Base-by-base conservation (phyloP, 2,797 vertebrate genomes). In the Sebastes hubbsi region DNA sequence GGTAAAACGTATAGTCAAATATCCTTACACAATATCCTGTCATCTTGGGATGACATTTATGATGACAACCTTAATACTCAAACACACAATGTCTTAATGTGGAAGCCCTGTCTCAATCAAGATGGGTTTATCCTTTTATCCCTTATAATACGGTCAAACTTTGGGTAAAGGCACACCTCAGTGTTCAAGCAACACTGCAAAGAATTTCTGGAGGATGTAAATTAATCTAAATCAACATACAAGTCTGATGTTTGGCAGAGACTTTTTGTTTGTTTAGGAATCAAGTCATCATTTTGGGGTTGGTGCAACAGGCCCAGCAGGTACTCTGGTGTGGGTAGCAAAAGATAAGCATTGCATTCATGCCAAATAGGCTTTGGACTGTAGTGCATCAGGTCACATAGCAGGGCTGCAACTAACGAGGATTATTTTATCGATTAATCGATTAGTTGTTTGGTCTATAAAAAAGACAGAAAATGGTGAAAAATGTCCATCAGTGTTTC, bases 81-180 rank as follows among this genome's bases (percentile, higher is more conserved):
- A 46, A 12, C 16, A 62, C 2, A 78, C 32, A 14, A 5, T 77
- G 56, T 49, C 13, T 62, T 46, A 59, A 9, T 4, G 8, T 16
- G 12, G 20, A 24, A 81, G 46, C 16, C 54, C 18, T 3, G 1
- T n/a, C 24, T 64, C 54, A 55, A 4, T 52, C 2, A 2, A 27
- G 20, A 27, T 49, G 30, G 6, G 9, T 55, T 81, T 46, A 62
- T 56, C 1, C 29, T 34, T 64, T 52, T 24, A 66, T 27, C 3
- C 18, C 20, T 13, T 32, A 38, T 77, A 64, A 65, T 42, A 70
- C 22, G 12, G 30, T 56, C 63, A 11, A 56, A n/a, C 22, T 72
- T 62, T 55, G 6, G 3, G 74, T 32, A 70, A 85, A 73, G 66
- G 18, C 52, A 78, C 77, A 38, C n/a, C 71, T 67, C 20, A 20